These are phyloP conservation scores for Monomorium pharaonis DNA, from an alignment of 1,140 invertebrate species.

Conservation along the genomic window DNA sequence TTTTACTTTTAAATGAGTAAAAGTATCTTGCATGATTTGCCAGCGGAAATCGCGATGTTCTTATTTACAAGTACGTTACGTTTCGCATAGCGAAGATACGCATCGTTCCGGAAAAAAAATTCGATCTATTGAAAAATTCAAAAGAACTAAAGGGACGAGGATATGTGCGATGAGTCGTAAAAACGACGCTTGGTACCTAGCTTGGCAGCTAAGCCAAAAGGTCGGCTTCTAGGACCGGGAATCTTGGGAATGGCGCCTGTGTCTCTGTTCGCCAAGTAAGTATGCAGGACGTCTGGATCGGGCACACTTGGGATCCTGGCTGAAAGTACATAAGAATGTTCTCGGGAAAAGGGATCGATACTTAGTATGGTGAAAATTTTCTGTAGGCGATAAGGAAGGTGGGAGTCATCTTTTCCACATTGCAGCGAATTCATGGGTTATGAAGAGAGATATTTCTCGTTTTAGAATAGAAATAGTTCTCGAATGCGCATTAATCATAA, in stretches of 20 bases:
- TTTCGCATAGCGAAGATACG: not conserved
- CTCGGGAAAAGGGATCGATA: constrained; percentile 46
- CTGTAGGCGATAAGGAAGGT: constrained; percentile 30
- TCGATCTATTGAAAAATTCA: constrained; percentile 9
- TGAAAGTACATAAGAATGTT: constrained; percentile 64
- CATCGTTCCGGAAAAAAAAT: not conserved
- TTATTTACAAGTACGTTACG: not conserved
- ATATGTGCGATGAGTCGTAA: constrained; percentile 57
- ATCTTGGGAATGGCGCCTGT: constrained; percentile 66
- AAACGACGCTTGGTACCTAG: constrained; percentile 73
- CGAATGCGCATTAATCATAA: not conserved
- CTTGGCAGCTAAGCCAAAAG: constrained; percentile 78
- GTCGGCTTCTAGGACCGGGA: constrained; percentile 70
- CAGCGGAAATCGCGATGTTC: not conserved
- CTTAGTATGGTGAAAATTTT: constrained; percentile 59
- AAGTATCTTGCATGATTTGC: not conserved
- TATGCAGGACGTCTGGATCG: constrained; percentile 77
- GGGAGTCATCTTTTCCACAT: constrained; percentile 19
- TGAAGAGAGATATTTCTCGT: not conserved
- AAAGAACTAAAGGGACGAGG: constrained; percentile 11
- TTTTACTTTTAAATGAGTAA: not conserved
- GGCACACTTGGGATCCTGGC: constrained; percentile 76
- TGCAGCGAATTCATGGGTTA: not conserved
- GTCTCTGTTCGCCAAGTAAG: constrained; percentile 77
- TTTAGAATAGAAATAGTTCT: constrained; percentile 1